Base-by-base conservation (phyloP, 2,888 invertebrate genomes). In the Oligia latruncula region DNA sequence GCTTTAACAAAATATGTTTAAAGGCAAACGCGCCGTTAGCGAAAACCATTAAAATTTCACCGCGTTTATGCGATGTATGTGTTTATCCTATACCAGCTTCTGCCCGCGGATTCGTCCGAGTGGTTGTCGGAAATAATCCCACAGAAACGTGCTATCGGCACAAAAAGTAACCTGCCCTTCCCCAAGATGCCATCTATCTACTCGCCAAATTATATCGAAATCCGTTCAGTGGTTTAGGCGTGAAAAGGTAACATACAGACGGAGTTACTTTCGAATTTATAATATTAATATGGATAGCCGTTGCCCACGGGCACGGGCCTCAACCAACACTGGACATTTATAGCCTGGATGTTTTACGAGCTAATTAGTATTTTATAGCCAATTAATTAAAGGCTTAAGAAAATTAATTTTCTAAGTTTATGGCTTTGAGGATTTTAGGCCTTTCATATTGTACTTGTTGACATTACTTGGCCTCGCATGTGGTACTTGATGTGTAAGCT, bases 321-420 rank as follows among this genome's bases (percentile, higher is more conserved):
- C 70, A 43, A 29, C 55, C 66, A 74, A 4, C 20, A 15, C n/a
- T 62, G 60, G 67, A 83, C 71, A 20, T 64, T 83, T 74, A 86
- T 75, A 65, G 66, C 23, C 73, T 64, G 3, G 70, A 46, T 70
- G 58, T 20, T 78, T 58, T 83, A 87, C 67, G 80, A 83, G 67
- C 71, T 76, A 77, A 84, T 87, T 77, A 84, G n/a, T 67, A 29
- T 73, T 67, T 80, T 75, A 85, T 74, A 13, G 71, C 46, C 74
- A 71, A 83, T 78, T 78, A 71, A 66, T 70, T 72, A 71, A 66
- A 62, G 29, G 8, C 58, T 73, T 62, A 64, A 70, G 64, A 71
- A 73, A 86, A 73, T 71, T 73, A 67, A 60, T 55, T 74, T 66
- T 62, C 40, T n/a, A 62, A 62, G n/a, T 49, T 64, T 70, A 82